Conservation (phyloP, 1,140 invertebrate genomes). For the Bursaphelenchus mucronatus region DNA sequence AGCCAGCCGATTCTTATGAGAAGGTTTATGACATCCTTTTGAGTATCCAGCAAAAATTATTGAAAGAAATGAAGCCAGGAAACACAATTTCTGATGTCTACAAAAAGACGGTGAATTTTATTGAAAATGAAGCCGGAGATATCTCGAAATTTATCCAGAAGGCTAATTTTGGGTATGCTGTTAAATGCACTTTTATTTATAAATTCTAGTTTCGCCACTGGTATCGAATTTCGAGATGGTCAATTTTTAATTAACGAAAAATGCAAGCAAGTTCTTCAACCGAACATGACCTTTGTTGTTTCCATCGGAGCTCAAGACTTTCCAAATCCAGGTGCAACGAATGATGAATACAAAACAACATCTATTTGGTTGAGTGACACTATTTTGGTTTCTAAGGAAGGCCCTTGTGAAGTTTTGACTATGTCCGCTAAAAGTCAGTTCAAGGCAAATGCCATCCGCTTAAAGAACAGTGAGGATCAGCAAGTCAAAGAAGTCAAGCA, state of each 20-base stretch:
- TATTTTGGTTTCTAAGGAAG: slow-evolving; percentile 78
- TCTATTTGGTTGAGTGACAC: slow-evolving; percentile 95
- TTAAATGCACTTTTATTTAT: slow-evolving; percentile 17
- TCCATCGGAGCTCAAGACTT: slow-evolving; percentile 88
- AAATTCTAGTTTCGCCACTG: slow-evolving; percentile 76
- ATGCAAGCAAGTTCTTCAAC: slow-evolving; percentile 74
- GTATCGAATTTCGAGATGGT: slow-evolving; percentile 94
- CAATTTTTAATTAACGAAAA: slow-evolving; percentile 85
- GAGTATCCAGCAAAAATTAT: slow-evolving; percentile 82
- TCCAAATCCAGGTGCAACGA: slow-evolving; percentile 73
- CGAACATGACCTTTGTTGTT: slow-evolving; percentile 91
- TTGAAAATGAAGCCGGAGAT: slow-evolving; percentile 80
- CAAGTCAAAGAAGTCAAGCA: slow-evolving; percentile 70
- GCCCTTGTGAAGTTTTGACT: slow-evolving; percentile 79
- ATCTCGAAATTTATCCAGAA: slow-evolving; percentile 87
- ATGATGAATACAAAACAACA: slow-evolving; percentile 82
- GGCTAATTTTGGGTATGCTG: slow-evolving; percentile 72
- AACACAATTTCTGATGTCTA: slow-evolving; percentile 82
- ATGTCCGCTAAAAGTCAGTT: slow-evolving; percentile 79
- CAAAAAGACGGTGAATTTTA: slow-evolving; percentile 74
- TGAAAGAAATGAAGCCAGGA: slow-evolving; percentile 78
- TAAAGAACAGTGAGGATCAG: slow-evolving; percentile 79
- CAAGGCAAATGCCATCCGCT: slow-evolving; percentile 90
- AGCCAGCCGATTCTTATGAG: slow-evolving; percentile 73
- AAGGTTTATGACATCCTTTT: slow-evolving; percentile 89